Conservation (phyloP, 2,888 invertebrate species). For the Agrochola lychnidis region DNA sequence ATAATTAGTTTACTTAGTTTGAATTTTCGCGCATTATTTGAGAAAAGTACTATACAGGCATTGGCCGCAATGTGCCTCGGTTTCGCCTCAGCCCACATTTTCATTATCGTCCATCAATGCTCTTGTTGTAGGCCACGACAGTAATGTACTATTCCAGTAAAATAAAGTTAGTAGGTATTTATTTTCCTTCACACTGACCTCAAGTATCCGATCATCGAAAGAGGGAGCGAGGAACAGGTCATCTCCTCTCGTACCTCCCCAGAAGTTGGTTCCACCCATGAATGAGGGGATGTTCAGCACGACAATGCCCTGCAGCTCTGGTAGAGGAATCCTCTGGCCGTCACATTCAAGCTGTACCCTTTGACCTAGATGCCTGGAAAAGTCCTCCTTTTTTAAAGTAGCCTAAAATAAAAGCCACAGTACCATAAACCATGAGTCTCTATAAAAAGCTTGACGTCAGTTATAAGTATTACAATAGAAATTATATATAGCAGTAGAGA, state of each 20-base stretch:
- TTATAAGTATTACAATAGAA: background rate
- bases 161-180: background rate
- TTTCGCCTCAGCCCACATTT: too few species aligned
- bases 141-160: background rate
- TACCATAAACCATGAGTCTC: background rate
- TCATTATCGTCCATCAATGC: too few species aligned
- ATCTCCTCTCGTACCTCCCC: constrained; percentile 98
- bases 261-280: constrained; percentile 99
- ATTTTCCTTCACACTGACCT: constrained; percentile 90
- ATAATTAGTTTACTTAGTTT: too few species aligned
- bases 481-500: background rate
- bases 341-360: constrained; percentile 98
- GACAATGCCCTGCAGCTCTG: constrained; percentile 98
- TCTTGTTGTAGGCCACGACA: too few species aligned
- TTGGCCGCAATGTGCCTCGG: too few species aligned
- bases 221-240: constrained; percentile 98
- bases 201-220: constrained; percentile 98
- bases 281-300: constrained; percentile 98
- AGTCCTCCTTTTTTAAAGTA: background rate
- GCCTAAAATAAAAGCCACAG: background rate
- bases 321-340: constrained; percentile 98
- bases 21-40: too few species aligned
- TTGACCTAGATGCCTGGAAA: constrained; percentile 95
- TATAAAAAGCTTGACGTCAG: background rate
- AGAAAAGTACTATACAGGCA: too few species aligned